A percentile compares a stretch with the other conserved stretches of the same genome.
Conservation (phyloP, 92 coral and sea anemone species). For the Paramuricea clavata region DNA sequence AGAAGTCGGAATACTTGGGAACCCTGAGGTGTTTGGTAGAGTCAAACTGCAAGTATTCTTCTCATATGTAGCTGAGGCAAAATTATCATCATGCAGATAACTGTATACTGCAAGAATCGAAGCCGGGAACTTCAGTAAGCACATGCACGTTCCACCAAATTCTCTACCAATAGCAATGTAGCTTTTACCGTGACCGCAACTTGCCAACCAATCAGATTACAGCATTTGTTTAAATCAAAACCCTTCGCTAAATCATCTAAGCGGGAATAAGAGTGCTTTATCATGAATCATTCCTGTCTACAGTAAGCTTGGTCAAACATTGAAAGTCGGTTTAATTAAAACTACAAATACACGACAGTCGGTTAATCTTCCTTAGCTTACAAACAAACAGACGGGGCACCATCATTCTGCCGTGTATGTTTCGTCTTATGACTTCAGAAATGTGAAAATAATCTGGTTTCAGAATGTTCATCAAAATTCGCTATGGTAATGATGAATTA, state of each 20-base stretch:
- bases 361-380: conserved; percentile 19
- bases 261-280: neutral
- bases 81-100: too few species aligned
- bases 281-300: conserved; percentile 29
- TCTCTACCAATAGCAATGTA: neutral
- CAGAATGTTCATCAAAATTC: conserved; percentile 84
- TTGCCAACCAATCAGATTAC: neutral
- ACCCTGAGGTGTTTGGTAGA: too few species aligned
- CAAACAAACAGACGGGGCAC: conserved; percentile 39
- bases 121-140: too few species aligned
- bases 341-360: conserved; percentile 16
- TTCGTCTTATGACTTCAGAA: neutral
- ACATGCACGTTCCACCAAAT: neutral
- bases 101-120: too few species aligned
- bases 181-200: neutral
- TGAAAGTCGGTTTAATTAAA: conserved; percentile 27
- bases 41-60: too few species aligned
- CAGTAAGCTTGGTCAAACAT: conserved; percentile 15
- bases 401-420: neutral
- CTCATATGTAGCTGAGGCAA: too few species aligned
- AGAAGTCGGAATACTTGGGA: too few species aligned
- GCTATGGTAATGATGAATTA: conserved; percentile 89
- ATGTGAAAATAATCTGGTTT: neutral
- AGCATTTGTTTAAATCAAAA: neutral
- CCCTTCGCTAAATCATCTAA: neutral